Percentiles rank a stretch among this genome's conserved stretches.
Conservation (phyloP, 1,140 invertebrate species). For the Cepaea nemoralis region DNA sequence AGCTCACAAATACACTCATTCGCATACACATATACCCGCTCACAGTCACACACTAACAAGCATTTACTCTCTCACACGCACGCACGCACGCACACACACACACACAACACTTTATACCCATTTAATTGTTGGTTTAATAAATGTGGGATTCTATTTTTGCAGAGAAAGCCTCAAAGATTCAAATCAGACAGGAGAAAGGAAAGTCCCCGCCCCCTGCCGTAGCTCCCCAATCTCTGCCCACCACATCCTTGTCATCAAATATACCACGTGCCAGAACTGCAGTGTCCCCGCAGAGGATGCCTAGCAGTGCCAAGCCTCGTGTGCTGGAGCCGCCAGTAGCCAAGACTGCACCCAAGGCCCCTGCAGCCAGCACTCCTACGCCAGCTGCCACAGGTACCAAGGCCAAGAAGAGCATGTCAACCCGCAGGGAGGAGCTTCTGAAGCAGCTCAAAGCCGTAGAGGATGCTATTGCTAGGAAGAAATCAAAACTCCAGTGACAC, state of each 20-base stretch:
- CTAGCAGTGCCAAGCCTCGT: neutral
- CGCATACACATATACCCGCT: too few relatives aligned
- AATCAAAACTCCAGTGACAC: slow-evolving; percentile 79
- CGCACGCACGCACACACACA: too few relatives aligned
- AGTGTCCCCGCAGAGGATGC: slow-evolving; percentile 18
- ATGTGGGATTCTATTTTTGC: too few relatives aligned
- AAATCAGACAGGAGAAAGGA: slow-evolving; percentile 29
- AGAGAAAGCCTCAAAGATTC: slow-evolving; percentile 47
- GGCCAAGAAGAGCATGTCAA: slow-evolving; percentile 82
- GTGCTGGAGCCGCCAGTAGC: slow-evolving; percentile 10
- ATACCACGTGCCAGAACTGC: slow-evolving; percentile 6
- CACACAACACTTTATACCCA: too few relatives aligned
- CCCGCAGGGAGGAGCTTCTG: slow-evolving; percentile 91
- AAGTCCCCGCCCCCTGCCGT: slow-evolving; percentile 39
- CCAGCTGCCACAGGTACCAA: slow-evolving; percentile 69
- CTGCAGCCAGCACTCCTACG: slow-evolving; percentile 46
- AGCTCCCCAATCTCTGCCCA: slow-evolving; percentile 28
- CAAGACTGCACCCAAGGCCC: slow-evolving; percentile 40
- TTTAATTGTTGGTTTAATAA: neutral
- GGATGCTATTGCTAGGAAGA: slow-evolving; percentile 96
- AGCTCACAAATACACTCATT: too few relatives aligned
- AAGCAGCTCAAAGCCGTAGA: slow-evolving; percentile 98
- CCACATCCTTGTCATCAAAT: neutral
- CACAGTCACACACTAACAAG: too few relatives aligned
- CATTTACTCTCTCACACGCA: too few relatives aligned